Conservation (phyloP, 2,888 invertebrate species). For the Eristalis intricaria region DNA sequence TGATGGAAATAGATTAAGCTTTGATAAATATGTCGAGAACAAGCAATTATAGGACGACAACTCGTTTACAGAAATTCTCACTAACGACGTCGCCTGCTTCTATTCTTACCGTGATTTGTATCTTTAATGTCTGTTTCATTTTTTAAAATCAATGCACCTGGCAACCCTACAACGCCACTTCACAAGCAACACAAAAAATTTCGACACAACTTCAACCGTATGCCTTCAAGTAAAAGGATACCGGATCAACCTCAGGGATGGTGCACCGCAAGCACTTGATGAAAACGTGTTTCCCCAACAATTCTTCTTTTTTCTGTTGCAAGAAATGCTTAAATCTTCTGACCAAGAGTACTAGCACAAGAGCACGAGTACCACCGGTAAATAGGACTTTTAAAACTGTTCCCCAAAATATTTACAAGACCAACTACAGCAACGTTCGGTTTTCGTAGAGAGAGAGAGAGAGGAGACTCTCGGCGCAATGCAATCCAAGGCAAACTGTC, state of each 20-base stretch:
- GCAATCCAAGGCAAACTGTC: not conserved
- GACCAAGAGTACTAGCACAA: not conserved
- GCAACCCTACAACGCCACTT: not conserved
- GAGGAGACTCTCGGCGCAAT: not conserved
- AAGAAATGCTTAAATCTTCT: not conserved
- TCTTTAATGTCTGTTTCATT: too few relatives aligned
- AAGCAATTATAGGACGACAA: too few relatives aligned
- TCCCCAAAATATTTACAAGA: not conserved
- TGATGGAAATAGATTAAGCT: too few relatives aligned
- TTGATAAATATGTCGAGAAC: too few relatives aligned
- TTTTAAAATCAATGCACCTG: not conserved
- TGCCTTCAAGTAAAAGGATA: not conserved
- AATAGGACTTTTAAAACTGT: not conserved
- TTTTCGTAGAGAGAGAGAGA: not conserved
- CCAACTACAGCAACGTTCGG: not conserved
- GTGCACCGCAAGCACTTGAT: not conserved
- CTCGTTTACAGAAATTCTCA: too few relatives aligned
- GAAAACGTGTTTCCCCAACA: not conserved
- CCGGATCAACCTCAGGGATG: not conserved
- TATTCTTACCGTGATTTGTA: not conserved
- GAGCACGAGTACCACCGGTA: not conserved
- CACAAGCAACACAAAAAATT: not conserved
- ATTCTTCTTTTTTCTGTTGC: not conserved
- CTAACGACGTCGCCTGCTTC: too few relatives aligned
- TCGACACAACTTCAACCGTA: not conserved